Conservation (phyloP, 2,113 vertebrate species). For the Pomatostomus ruficeps region DNA sequence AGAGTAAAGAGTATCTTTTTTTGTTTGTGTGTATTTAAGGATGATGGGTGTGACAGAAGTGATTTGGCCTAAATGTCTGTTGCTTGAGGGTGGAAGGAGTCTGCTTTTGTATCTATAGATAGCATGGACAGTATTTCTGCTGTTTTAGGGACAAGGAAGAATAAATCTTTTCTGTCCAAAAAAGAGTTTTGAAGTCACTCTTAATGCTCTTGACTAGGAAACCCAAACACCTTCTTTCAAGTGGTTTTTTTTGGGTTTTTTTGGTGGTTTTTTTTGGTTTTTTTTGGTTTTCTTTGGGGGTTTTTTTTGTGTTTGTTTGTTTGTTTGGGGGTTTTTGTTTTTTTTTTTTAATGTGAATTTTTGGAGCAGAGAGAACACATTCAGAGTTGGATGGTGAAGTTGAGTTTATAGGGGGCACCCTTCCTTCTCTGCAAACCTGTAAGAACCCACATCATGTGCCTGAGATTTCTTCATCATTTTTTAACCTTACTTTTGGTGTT, state of each 20-base stretch:
- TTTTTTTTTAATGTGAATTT: neutral
- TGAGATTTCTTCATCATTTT: neutral
- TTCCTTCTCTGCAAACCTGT: neutral
- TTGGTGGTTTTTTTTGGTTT: rapidly evolving
- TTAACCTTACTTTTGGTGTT: neutral
- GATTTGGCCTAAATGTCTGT: neutral
- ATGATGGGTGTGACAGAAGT: neutral
- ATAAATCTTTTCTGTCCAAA: neutral
- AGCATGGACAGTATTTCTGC: neutral
- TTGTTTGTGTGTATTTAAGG: neutral
- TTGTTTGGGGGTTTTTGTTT: no score
- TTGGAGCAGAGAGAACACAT: neutral
- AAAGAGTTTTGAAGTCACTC: neutral
- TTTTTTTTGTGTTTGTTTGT: neutral
- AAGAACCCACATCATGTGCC: rapidly evolving
- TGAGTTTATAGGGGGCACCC: neutral
- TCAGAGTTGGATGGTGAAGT: neutral
- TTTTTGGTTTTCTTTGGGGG: no score
- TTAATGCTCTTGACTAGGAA: neutral
- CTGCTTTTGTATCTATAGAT: neutral
- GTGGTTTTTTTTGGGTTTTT: neutral
- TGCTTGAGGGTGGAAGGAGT: neutral
- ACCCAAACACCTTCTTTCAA: neutral
- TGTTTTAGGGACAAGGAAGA: neutral
- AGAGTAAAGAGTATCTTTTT: neutral